Base-by-base conservation (phyloP, 2,113 vertebrate species). In the Oostethus manadensis region DNA sequence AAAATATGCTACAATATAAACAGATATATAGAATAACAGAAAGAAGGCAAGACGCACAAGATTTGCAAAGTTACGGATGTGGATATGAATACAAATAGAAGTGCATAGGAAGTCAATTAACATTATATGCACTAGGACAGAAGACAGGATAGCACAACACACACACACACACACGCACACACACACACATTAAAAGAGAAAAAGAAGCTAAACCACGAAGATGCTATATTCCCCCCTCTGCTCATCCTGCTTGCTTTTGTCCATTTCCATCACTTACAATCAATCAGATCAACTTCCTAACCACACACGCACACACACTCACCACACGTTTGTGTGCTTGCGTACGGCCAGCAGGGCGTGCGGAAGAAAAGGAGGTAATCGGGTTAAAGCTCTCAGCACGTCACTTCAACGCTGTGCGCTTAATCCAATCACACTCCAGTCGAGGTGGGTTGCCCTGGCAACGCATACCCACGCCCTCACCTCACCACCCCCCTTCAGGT, bases 351-450 rank as follows among this genome's bases (percentile, higher is more conserved):
- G 33, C 8, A 5, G 15, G 9, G 55, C 18, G 51, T 43, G 53
- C 53, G 56, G 20, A 56, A 38, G 38, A 44, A 64, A 72, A 54
- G 55, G 29, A 70, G 73, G 62, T 78, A 77, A 77, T 76, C 54
- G 15, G 73, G 80, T 80, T 85, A 74, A 77, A 80, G 29, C 72
- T 72, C 66, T 74, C 67, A 72, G 62, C 72, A 11, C 66, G 57
- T 53, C 38, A 60, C 58, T 69, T 40, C 62, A 22, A 50, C 59
- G 74, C 74, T 54, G 57, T 66, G 46, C 54, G 54, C 48, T 57
- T 83, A 79, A 86, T 83, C 82, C 80, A 83, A 81, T 82, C 64
- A 0, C 61, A 64, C 67, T 71, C 55, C 54, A 64, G 29, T 35
- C 2, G 10, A 54, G 14, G 15, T 46, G 67, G 71, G 84, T 86